Base-by-base conservation (phyloP, 2,113 vertebrate species). In the Pagrus major region DNA sequence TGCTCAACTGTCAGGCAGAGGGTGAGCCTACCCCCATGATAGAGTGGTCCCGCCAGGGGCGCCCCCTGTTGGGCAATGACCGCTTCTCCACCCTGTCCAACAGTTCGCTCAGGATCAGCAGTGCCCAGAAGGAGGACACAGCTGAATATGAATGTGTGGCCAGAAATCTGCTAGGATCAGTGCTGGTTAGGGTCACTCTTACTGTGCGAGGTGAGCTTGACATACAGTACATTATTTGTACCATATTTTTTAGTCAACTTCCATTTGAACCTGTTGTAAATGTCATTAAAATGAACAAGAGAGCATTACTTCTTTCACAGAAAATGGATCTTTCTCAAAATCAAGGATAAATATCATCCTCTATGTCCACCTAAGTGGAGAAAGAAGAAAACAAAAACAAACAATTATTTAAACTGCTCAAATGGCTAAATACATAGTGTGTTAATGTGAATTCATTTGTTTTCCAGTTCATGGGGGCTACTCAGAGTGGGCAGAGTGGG, bases 401-500 rank as follows among this genome's bases (percentile, higher is more conserved):
- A 10, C 37, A n/a, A 31, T 51, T 15, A 69, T 44, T 20, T 20
- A 47, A 46, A 49, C 1, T 23, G 10, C 27, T 10, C 37, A 68
- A 54, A 46, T 44, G 35, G 2, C n/a, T 15, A 27, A 51, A 69
- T n/a, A n/a, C 29, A 20, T 23, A 20, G 5, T 29, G 4, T 16
- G 5, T 39, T 55, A 44, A 23, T 37, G 7, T 27, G 8, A 5
- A 33, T 49, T 49, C 2, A 33, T 61, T 7, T 9, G 12, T 58
- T 58, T 84, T 93, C 39, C 86, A 99, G 98, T 99, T 44, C 96
- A 99, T 0, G 98, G 98, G 0, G 96, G 96, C 0, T 98, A 95
- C 94, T 98, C 98, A 0, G 92, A 94, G 15, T 99, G 98, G 98
- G 94, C 96, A 15, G 91, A 95, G 3, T 99, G 98, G 98, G 94